A percentile compares a stretch with the other conserved stretches of the same genome.
Conservation (phyloP, 2,888 invertebrate species). For the Pseudanteris insignis region DNA sequence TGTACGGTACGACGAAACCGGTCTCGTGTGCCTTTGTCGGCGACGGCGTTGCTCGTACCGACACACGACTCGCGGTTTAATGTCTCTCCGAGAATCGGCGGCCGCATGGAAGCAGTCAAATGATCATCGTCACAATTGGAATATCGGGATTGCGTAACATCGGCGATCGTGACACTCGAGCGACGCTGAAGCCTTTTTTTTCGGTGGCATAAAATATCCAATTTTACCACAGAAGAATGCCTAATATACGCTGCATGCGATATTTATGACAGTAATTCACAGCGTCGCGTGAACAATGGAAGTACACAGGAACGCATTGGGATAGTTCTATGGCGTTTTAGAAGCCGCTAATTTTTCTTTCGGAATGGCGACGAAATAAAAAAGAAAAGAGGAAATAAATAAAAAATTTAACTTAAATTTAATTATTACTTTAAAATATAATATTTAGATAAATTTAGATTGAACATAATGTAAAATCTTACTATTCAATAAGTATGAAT, state of each 20-base stretch:
- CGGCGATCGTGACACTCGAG: slow-evolving; percentile 6
- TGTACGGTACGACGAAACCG: no score
- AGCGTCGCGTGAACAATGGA: slow-evolving; percentile 22
- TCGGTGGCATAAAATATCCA: slow-evolving; percentile 6
- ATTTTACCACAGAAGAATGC: slow-evolving; percentile 22
- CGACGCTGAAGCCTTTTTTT: slow-evolving; percentile 4
- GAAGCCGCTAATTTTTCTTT: no score
- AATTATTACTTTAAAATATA: slow-evolving; percentile 92
- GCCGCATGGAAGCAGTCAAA: slow-evolving; percentile 8
- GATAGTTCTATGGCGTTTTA: no score
- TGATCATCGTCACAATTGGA: slow-evolving; percentile 15
- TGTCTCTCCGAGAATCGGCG: slow-evolving; percentile 10
- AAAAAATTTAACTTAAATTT: slow-evolving; percentile 1
- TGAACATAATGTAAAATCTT: slow-evolving; percentile 84
- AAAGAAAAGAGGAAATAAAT: no score
- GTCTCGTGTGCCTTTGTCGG: no score
- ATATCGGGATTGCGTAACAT: slow-evolving; percentile 9
- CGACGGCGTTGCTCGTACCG: no score
- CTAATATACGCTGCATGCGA: slow-evolving; percentile 12
- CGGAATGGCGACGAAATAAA: no score
- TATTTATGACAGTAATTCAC: slow-evolving; percentile 34
- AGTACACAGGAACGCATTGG: no score
- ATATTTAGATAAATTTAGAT: slow-evolving; percentile 89
- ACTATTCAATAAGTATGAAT: not conserved
- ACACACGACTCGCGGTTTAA: not conserved